Evolutionary conservation across 2,113 vertebrate species (phyloP).

Genomic region (Larimichthys polyactis): DNA sequence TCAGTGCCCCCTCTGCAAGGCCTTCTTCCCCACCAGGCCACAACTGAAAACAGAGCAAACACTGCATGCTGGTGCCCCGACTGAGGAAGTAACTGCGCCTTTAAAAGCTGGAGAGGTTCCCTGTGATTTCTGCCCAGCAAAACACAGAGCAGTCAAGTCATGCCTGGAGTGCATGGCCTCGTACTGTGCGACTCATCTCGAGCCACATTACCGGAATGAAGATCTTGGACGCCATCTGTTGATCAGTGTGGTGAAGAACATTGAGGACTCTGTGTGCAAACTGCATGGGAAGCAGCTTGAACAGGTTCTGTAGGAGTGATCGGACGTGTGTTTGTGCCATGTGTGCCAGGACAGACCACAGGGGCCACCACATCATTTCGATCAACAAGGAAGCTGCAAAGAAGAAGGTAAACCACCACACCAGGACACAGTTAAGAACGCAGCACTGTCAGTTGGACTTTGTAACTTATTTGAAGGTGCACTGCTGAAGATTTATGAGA

Average conservation of each 20-base stretch:
- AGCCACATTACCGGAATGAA: conserved; percentile 69
- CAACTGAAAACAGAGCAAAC: conserved; percentile 33
- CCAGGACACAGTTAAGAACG: background rate
- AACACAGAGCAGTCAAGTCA: conserved; percentile 74
- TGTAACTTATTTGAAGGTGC: background rate
- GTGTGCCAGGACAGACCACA: conserved; percentile 77
- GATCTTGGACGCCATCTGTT: conserved; percentile 89
- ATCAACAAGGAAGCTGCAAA: conserved; percentile 45
- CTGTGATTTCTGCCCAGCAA: conserved; percentile 80
- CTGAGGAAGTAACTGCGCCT: background rate
- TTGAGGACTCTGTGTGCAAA: conserved; percentile 66
- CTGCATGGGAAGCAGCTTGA: conserved; percentile 77
- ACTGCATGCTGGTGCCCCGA: background rate
- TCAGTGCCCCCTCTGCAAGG: conserved; percentile 82
- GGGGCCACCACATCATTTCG: conserved; percentile 78
- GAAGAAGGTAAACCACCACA: conserved; percentile 50
- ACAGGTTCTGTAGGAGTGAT: conserved; percentile 76
- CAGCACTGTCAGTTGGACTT: background rate
- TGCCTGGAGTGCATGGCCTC: conserved; percentile 83
- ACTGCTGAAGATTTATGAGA: background rate
- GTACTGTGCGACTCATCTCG: conserved; percentile 81
- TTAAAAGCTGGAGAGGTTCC: conserved; percentile 73
- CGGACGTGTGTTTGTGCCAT: conserved; percentile 76
- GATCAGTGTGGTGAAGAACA: conserved; percentile 85
- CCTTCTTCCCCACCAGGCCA: conserved; percentile 43